Evolutionary conservation across 2,797 vertebrate genomes (phyloP).

Genomic region (Mallotus villosus): DNA sequence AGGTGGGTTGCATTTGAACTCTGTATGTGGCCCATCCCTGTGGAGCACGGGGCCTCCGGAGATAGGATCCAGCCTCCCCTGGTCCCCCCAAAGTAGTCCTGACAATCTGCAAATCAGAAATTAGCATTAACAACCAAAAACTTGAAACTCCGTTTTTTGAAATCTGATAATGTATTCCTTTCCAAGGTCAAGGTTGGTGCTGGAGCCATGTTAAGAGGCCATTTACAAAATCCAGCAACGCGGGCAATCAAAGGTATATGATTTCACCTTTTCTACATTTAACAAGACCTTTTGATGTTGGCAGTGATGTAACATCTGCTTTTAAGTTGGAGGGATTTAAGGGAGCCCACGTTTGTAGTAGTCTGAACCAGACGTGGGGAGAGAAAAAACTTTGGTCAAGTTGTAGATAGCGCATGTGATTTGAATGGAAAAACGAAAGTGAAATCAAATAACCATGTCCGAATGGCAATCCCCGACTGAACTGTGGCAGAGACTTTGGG

Average conservation of each 20-base stretch:
- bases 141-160: constrained; percentile 57
- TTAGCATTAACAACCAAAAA: constrained; percentile 70
- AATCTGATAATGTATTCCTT: constrained; percentile 61
- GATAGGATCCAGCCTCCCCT: constrained; percentile 54
- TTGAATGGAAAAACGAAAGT: constrained; percentile 43
- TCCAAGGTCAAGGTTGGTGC: constrained; percentile 63
- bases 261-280: constrained; percentile 73
- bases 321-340: constrained; percentile 55
- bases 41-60: constrained; percentile 45
- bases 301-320: constrained; percentile 74
- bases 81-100: constrained; percentile 67
- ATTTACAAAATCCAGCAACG: constrained; percentile 70
- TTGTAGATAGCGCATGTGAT: constrained; percentile 40
- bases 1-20: constrained; percentile 50
- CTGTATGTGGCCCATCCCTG: constrained; percentile 46
- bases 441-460: constrained; percentile 51
- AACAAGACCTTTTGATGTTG: constrained; percentile 72
- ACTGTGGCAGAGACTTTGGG: constrained; percentile 34
- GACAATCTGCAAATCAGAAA: constrained; percentile 78
- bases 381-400: constrained; percentile 30
- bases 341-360: constrained; percentile 28
- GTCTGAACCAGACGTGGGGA: constrained; percentile 43
- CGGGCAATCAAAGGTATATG: constrained; percentile 72
- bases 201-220: constrained; percentile 58
- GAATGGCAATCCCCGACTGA: constrained; percentile 49